Base-by-base conservation (phyloP, 2,113 vertebrate species). In the Sorex araneus region DNA sequence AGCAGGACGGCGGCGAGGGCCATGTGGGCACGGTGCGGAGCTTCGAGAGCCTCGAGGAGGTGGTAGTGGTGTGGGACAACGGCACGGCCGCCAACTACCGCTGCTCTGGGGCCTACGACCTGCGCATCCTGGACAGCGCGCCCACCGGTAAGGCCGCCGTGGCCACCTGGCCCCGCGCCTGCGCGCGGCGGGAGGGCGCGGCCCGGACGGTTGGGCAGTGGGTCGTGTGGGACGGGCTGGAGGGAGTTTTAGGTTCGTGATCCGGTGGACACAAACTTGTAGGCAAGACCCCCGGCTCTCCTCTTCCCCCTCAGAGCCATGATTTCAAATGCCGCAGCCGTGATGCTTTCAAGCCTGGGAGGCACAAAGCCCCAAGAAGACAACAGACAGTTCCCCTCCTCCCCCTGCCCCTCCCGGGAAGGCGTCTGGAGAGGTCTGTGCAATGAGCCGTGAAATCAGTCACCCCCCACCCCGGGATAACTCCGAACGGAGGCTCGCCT, bases 21-120 rank as follows among this genome's bases (percentile, higher is more conserved):
- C 99, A 99, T 96, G 99, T 99, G 89, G 99, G 99, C 97, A 99
- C 99, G 27, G 99, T 99, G 27, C 98, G 99, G 97, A 99, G 99
- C 98, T 99, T 99, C 97, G 99, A 99, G 98, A 99, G 99, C 97
- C 99, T 99, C 0, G 99, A 99, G 97, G 99, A 99, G 95, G 99
- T 99, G 97, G 99, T 99, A 10, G 99, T 99, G 82, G 99, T 99
- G 90, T 99, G 99, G 99, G 99, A 99, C 98, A 99, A 99, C 97
- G 99, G 99, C 91, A 99, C 99, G 0, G 99, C 99, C 45, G 99
- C 99, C 90, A 99, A 99, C 98, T 99, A 99, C 97, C 99, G 99
- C 95, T 99, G 99, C 96, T 99, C 99, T 19, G 99, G 99, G 93
- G 99, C 99, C 87, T 99, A 99, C 98, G 99, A 99, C 96, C 98